Percentiles rank a stretch among this genome's conserved stretches.
These are phyloP conservation scores for Catharus bicknelli DNA, from an alignment of 2,113 vertebrate genomes.

Conservation along the genomic window DNA sequence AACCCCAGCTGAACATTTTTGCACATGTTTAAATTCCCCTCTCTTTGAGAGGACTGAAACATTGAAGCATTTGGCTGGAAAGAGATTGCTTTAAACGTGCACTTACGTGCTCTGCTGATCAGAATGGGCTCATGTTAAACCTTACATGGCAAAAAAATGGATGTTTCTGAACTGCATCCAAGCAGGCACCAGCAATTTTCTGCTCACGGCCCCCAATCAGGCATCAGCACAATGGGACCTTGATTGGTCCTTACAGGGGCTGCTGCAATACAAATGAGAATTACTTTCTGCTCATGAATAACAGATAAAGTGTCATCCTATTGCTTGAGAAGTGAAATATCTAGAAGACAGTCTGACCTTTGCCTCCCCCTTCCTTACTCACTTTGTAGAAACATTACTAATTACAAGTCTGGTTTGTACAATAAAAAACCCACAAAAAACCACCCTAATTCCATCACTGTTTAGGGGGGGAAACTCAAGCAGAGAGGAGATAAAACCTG, in stretches of 20 bases:
- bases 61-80: neutral
- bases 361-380: neutral
- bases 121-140: slow-evolving; percentile 21
- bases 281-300: slow-evolving; percentile 31
- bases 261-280: slow-evolving; percentile 10
- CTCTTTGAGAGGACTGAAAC: neutral
- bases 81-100: neutral
- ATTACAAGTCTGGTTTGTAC: neutral
- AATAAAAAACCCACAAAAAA: neutral
- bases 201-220: neutral
- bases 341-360: neutral
- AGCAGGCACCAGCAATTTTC: slow-evolving; percentile 37
- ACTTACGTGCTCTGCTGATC: neutral
- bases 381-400: neutral
- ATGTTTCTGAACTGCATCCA: slow-evolving; percentile 37
- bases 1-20: neutral
- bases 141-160: slow-evolving; percentile 48
- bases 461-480: neutral
- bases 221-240: slow-evolving; percentile 13
- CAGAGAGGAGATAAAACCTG: neutral
- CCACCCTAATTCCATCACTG: neutral
- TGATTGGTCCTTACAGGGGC: slow-evolving; percentile 20
- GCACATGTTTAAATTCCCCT: neutral
- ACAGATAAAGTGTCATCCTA: neutral
- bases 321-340: neutral